Evolutionary conservation across 2,797 vertebrate genomes (phyloP).

Genomic region (Gallinago solitaria): DNA sequence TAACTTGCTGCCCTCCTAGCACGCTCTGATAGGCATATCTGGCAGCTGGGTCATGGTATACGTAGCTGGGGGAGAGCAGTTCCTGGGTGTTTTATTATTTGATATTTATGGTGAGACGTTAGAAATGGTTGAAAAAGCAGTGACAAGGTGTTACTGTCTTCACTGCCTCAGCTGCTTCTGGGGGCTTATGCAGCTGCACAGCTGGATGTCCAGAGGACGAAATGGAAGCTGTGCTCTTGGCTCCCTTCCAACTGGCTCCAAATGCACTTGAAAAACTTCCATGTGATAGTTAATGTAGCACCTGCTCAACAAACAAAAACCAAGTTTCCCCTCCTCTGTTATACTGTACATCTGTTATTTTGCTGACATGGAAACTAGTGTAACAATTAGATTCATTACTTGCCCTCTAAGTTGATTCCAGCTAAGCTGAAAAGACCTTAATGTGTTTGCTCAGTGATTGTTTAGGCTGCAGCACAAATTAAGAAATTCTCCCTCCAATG

Average conservation of each 20-base stretch:
- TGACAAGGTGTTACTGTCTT: constrained; percentile 77
- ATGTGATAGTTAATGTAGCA: constrained; percentile 70
- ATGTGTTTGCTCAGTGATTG: constrained; percentile 14
- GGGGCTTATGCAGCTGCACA: constrained; percentile 72
- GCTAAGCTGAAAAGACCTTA: constrained; percentile 48
- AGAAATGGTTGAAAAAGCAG: constrained; percentile 56
- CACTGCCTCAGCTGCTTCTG: constrained; percentile 75
- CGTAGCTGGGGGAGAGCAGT: not conserved
- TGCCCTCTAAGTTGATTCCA: constrained; percentile 60
- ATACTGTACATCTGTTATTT: constrained; percentile 79
- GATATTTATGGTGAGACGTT: not conserved
- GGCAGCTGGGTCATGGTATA: constrained; percentile 42
- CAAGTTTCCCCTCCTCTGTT: constrained; percentile 50
- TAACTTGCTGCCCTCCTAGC: constrained; percentile 20
- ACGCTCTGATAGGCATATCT: constrained; percentile 20
- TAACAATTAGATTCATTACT: constrained; percentile 74
- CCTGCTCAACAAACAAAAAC: constrained; percentile 76
- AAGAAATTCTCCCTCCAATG: constrained; percentile 12
- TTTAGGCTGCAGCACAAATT: constrained; percentile 35
- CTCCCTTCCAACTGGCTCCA: constrained; percentile 70
- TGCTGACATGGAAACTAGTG: constrained; percentile 75
- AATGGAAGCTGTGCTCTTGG: constrained; percentile 68
- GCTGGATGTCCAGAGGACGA: constrained; percentile 74
- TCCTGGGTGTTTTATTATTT: constrained; percentile 37
- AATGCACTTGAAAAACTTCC: constrained; percentile 73